These are phyloP conservation scores for Parus major DNA, from an alignment of 2,113 vertebrate species.

Conservation along the genomic window DNA sequence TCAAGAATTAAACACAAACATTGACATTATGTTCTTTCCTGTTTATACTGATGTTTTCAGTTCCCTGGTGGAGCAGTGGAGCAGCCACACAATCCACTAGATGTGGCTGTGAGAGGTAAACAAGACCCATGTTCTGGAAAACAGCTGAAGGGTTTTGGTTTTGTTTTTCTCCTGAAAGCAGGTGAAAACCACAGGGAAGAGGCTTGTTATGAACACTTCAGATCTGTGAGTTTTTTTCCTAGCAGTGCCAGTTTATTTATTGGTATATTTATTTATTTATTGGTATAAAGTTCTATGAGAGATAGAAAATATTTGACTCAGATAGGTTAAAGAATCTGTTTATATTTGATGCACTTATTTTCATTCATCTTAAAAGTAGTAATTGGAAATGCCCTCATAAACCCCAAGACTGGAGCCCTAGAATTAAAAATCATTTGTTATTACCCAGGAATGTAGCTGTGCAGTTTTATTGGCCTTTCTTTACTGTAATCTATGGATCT, in stretches of 20 bases:
- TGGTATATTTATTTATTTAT: background rate
- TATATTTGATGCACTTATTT: background rate
- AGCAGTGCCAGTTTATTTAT: background rate
- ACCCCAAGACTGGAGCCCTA: background rate
- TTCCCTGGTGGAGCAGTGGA: background rate
- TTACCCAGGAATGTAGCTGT: background rate
- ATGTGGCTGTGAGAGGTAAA: background rate
- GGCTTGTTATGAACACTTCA: background rate
- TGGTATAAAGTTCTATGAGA: background rate
- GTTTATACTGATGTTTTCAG: background rate
- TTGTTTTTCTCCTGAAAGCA: background rate
- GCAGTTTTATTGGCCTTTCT: slow-evolving; percentile 56
- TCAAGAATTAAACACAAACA: background rate
- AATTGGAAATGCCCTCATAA: slow-evolving; percentile 31
- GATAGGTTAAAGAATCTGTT: background rate
- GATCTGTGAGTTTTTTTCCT: background rate
- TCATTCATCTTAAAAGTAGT: background rate
- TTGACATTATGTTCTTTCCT: background rate
- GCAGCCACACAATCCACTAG: background rate
- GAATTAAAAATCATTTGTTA: slow-evolving; percentile 16
- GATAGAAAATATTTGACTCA: background rate
- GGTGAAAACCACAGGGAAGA: background rate
- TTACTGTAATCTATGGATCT: slow-evolving; percentile 50
- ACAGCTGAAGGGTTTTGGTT: background rate
- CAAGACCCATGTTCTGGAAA: background rate